Conservation (phyloP, 37 sponge, comb jelly and placozoan species). For the Crambe crambe region DNA sequence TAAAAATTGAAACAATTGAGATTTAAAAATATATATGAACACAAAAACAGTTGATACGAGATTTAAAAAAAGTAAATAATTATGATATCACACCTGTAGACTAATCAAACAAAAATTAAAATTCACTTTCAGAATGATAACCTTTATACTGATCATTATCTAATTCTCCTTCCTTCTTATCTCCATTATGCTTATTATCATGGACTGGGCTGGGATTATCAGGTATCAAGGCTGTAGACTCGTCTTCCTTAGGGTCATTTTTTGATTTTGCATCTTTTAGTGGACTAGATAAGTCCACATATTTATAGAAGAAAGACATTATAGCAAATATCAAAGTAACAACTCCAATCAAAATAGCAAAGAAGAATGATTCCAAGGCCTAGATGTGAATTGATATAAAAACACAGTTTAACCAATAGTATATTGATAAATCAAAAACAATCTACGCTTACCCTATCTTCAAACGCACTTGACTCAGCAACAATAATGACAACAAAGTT, state of each 20-base stretch:
- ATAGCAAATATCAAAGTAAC: slow-evolving; percentile 79
- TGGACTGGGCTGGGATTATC: not conserved
- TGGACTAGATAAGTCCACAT: slow-evolving; percentile 64
- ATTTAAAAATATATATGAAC: too few relatives aligned
- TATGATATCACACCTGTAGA: too few relatives aligned
- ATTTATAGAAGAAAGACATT: slow-evolving; percentile 88
- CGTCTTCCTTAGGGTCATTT: not conserved
- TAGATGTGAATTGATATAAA: too few relatives aligned
- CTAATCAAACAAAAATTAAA: too few relatives aligned
- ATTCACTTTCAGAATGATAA: slow-evolving; percentile 5
- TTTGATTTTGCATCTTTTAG: not conserved
- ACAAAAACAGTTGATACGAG: too few relatives aligned
- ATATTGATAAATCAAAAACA: too few relatives aligned
- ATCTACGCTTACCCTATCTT: slow-evolving; percentile 60
- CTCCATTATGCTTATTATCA: not conserved
- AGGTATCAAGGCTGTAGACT: not conserved
- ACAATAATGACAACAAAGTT: slow-evolving; percentile 93
- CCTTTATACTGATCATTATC: not conserved
- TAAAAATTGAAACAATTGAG: too few relatives aligned
- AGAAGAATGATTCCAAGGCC: slow-evolving; percentile 92
- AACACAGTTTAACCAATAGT: too few relatives aligned
- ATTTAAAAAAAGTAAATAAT: too few relatives aligned
- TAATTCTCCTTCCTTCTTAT: not conserved
- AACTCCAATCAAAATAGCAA: slow-evolving; percentile 75
- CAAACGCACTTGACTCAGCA: slow-evolving; percentile 77